Evolutionary conservation across 2,797 vertebrate genomes (phyloP).

Genomic region (Xyrichtys novacula): DNA sequence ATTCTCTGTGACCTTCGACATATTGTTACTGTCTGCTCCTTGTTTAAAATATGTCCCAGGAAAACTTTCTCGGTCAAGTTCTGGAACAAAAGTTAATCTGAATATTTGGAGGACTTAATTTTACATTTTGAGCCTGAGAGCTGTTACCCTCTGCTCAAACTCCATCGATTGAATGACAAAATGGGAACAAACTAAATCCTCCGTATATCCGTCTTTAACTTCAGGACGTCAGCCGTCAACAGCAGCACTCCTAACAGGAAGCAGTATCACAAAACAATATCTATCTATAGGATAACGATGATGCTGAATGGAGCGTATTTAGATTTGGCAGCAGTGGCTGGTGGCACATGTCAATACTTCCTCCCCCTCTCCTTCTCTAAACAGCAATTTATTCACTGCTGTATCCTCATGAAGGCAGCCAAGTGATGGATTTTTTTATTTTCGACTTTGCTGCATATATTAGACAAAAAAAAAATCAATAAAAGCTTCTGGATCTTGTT

Average conservation of each 20-base stretch:
- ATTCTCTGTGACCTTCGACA: background rate
- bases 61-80: background rate
- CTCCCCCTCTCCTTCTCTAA: conserved; percentile 9
- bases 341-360: conserved; percentile 8
- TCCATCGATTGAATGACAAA: background rate
- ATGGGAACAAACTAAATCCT: background rate
- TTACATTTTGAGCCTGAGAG: background rate
- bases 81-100: background rate
- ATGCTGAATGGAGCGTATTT: background rate
- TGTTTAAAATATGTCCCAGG: background rate
- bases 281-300: background rate
- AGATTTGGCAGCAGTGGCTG: conserved; percentile 2
- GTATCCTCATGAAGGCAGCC: conserved; percentile 30
- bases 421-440: conserved; percentile 37
- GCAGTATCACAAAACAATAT: background rate
- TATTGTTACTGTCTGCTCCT: background rate
- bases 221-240: background rate
- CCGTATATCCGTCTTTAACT: background rate
- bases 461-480: conserved; percentile 60
- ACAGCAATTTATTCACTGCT: conserved; percentile 43
- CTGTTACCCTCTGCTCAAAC: background rate
- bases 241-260: background rate
- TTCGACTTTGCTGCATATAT: conserved; percentile 55
- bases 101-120: background rate
- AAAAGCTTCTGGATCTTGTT: conserved; percentile 56